phyloP scores from a whole-genome alignment of 2,113 vertebrate species.

The Cinclus mexicanus region DNA sequence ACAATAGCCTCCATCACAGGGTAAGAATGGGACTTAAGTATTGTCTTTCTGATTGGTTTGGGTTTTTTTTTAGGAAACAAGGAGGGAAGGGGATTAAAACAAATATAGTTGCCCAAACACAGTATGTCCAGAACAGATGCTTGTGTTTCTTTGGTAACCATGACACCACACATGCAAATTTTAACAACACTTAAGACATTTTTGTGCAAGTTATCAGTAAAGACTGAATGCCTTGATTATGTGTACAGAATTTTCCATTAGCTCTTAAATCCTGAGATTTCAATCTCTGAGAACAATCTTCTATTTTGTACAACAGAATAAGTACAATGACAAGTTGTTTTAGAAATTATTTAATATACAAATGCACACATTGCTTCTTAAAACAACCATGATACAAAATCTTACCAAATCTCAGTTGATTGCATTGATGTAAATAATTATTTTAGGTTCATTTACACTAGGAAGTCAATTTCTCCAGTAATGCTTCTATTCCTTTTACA shows the following conservation, averaged over 20 bases:
- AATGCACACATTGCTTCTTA: background rate
- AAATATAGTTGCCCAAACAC: background rate
- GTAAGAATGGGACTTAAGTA: background rate
- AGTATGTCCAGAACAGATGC: background rate
- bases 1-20: background rate
- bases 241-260: background rate
- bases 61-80: background rate
- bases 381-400: background rate
- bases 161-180: background rate
- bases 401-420: background rate
- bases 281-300: background rate
- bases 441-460: slow-evolving; percentile 42
- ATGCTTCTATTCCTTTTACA: slow-evolving; percentile 82
- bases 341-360: slow-evolving; percentile 43
- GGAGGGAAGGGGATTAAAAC: background rate
- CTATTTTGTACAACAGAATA: background rate
- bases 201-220: background rate
- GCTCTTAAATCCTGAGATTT: background rate
- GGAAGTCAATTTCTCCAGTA: slow-evolving; percentile 84
- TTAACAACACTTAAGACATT: background rate
- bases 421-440: background rate
- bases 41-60: background rate
- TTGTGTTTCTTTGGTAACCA: background rate
- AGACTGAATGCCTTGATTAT: background rate
- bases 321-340: background rate